Conservation (phyloP, 2,797 vertebrate genomes). For the Gouania willdenowi region DNA sequence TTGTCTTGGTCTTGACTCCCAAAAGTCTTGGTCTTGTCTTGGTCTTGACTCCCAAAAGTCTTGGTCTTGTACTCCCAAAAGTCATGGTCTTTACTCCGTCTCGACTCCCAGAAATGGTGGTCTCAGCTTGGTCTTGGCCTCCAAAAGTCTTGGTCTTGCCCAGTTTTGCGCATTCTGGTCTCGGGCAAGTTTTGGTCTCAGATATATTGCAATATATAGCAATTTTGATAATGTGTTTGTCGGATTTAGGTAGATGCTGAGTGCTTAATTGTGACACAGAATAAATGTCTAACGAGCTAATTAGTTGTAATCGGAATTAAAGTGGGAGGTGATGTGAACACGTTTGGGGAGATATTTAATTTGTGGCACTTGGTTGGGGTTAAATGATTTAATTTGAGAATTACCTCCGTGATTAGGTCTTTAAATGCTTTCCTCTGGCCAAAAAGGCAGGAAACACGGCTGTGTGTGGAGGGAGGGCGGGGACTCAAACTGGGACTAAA, state of each 20-base stretch:
- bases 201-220: too few relatives aligned
- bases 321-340: slow-evolving; percentile 36
- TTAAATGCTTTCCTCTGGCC: slow-evolving; percentile 12
- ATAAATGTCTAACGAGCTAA: slow-evolving; percentile 50
- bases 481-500: slow-evolving; percentile 18
- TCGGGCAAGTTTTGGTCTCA: too few relatives aligned
- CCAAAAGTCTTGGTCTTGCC: too few relatives aligned
- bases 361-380: slow-evolving; percentile 50
- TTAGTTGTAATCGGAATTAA: slow-evolving; percentile 43
- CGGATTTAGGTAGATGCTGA: slow-evolving; percentile 31
- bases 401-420: slow-evolving; percentile 36
- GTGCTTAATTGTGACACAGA: slow-evolving; percentile 45
- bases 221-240: slow-evolving; percentile 15
- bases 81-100: too few relatives aligned
- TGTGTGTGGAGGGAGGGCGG: slow-evolving; percentile 21
- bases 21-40: too few relatives aligned
- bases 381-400: slow-evolving; percentile 51
- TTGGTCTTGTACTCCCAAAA: too few relatives aligned
- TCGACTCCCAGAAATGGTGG: too few relatives aligned
- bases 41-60: too few relatives aligned
- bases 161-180: too few relatives aligned
- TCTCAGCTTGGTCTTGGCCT: too few relatives aligned
- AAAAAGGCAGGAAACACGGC: slow-evolving; percentile 23
- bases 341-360: slow-evolving; percentile 56
- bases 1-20: too few relatives aligned